Conservation (phyloP, 2,888 invertebrate genomes). For the Euphydryas editha region DNA sequence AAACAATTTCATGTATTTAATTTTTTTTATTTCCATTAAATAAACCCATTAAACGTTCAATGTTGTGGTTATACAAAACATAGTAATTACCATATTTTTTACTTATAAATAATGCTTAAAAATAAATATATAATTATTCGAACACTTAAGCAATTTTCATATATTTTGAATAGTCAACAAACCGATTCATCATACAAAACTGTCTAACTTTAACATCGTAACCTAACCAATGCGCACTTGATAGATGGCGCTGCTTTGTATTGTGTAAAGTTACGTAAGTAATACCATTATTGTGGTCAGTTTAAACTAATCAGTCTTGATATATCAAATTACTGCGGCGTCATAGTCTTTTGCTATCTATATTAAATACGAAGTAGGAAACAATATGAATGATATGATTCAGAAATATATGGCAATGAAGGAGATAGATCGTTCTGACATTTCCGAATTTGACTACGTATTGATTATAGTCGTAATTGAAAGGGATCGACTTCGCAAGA, state of each 20-base stretch:
- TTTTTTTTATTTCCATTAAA: no score
- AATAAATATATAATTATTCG: no score
- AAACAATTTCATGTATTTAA: no score
- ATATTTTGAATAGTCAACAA: no score
- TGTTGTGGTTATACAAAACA: no score
- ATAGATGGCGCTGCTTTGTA: not conserved
- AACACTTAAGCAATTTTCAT: constrained; percentile 2
- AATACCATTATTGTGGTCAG: not conserved
- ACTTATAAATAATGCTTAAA: no score
- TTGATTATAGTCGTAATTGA: constrained; percentile 66
- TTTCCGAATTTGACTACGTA: constrained; percentile 63
- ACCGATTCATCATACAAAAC: no score
- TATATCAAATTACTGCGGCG: not conserved
- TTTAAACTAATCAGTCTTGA: not conserved
- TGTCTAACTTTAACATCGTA: not conserved
- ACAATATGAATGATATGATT: constrained; percentile 30
- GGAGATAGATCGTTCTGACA: constrained; percentile 45
- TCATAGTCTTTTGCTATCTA: not conserved
- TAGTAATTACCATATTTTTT: no score
- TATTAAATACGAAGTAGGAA: not conserved
- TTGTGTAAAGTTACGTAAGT: not conserved
- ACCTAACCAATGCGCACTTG: not conserved
- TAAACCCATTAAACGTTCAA: no score
- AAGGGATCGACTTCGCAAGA: constrained; percentile 59
- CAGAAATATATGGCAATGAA: constrained; percentile 24